Evolutionary conservation across 2,888 invertebrate genomes (phyloP), one percentile per base, ranked within the genome.

Genomic region (Muscina levida): DNA sequence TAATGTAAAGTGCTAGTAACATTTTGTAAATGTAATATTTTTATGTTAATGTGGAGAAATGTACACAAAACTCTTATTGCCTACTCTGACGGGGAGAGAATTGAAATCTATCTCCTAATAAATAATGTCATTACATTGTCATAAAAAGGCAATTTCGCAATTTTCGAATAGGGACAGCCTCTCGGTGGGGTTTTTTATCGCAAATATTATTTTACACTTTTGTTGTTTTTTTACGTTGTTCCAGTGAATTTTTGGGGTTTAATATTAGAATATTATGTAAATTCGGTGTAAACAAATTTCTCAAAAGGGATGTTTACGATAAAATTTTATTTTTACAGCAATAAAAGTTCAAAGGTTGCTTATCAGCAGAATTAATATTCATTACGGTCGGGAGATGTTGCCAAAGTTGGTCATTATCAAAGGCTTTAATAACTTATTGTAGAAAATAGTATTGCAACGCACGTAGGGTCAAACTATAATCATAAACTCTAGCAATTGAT

Each of bases 401-500:
- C 22, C 37, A 42, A 46, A 59, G 24, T 22, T 15, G 56, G 48
- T 39, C 48, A 57, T 48, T 74, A 67, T 37, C 48, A 59, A 24
- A 48, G 59, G 11, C 13, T 66, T 70, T 51, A 75, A 75, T 70
- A 75, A 62, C 42, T 62, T 70, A 70, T 62, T 75, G 57, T 39
- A 11, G 37, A 67, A 48, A 48, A 67, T 37, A 68, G 67, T 62
- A 53, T 67, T 72, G 17, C 59, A 39, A 24, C n/a, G 22, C 39
- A 39, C 59, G 67, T 46, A 72, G 67, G 72, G 67, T 77, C 72
- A 72, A 59, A 66, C 24, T 42, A 59, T 51, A 72, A 42, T 67
- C 51, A 59, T 67, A 72, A 67, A 77, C 67, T 67, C 15, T 44
- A 53, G 51, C 66, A 77, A 67, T 67, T 72, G 57, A 48, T 77